Evolutionary conservation across 2,113 vertebrate species (phyloP).

Genomic region (Typhlomys cinereus): DNA sequence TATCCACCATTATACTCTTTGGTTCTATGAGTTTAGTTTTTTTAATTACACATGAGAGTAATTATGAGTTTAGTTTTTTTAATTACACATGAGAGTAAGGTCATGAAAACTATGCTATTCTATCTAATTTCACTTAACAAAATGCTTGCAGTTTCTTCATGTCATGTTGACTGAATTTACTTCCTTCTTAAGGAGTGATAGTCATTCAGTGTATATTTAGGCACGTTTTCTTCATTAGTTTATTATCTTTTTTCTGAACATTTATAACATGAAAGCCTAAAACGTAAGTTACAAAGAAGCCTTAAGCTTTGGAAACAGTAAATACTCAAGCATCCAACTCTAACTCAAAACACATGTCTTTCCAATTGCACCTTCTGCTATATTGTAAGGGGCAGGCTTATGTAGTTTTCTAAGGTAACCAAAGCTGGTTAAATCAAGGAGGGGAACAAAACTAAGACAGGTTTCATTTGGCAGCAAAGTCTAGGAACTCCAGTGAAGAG

Average conservation of each 20-base stretch:
- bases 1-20: not conserved
- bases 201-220: not conserved
- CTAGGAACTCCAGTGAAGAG: not conserved
- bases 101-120: no score
- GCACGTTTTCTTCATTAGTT: not conserved
- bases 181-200: not conserved
- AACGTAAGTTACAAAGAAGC: not conserved
- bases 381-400: not conserved
- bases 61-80: not conserved
- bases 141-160: not conserved
- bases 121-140: not conserved
- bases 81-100: not conserved
- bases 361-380: not conserved
- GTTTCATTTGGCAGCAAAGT: not conserved
- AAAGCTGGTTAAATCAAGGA: not conserved
- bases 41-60: not conserved
- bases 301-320: not conserved
- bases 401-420: not conserved
- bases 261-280: not conserved
- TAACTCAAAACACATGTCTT: not conserved
- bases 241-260: slow-evolving; percentile 29
- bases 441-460: not conserved
- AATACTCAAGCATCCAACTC: not conserved
- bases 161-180: not conserved
- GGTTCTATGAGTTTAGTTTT: not conserved